Conservation (phyloP, 2,113 vertebrate genomes). For the Tragelaphus scriptus region DNA sequence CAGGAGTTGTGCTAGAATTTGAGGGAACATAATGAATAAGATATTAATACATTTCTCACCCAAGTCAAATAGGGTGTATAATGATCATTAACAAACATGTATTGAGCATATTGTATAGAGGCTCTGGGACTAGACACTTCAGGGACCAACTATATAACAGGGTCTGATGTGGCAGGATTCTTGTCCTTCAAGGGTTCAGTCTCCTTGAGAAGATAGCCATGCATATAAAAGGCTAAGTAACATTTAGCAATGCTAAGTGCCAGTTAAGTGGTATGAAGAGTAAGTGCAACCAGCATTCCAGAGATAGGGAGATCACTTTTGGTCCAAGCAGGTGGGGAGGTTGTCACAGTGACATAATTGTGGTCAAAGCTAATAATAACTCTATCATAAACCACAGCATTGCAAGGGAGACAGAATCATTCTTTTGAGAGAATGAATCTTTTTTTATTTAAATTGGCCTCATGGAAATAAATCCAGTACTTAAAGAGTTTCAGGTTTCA, state of each 20-base stretch:
- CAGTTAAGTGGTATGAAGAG: not conserved
- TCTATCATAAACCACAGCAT: not conserved
- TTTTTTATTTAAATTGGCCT: not conserved
- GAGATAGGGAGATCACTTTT: not conserved
- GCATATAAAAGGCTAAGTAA: not conserved
- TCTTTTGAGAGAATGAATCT: not conserved
- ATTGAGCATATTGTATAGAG: not conserved
- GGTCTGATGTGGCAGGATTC: not conserved
- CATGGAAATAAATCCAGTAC: not conserved
- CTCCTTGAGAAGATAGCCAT: not conserved
- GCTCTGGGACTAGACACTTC: not conserved
- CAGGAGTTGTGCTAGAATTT: not conserved
- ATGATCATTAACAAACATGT: not conserved
- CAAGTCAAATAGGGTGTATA: not conserved
- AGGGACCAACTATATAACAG: not conserved
- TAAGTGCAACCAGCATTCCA: not conserved
- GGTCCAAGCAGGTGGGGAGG: conserved; percentile 1
- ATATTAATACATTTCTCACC: not conserved
- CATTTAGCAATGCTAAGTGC: not conserved
- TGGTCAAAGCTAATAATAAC: conserved; percentile 37
- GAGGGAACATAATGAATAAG: not conserved
- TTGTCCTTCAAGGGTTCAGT: not conserved
- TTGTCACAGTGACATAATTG: not conserved
- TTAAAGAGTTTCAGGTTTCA: not conserved
- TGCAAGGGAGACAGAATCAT: not conserved